Evolutionary conservation across 92 coral and sea anemone genomes (phyloP).

Genomic region (Phenganax subtilis): DNA sequence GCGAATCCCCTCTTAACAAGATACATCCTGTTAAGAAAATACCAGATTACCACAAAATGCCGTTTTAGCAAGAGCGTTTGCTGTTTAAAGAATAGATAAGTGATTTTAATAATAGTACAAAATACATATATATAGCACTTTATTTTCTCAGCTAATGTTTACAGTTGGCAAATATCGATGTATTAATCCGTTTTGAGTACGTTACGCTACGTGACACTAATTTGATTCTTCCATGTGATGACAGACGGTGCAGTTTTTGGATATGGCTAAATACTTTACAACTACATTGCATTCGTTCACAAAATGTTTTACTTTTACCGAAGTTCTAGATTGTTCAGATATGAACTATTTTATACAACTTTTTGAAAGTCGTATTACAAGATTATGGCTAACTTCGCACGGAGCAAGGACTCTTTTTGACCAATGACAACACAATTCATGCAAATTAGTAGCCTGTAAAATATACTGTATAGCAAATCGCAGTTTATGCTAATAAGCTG

Average conservation of each 20-base stretch:
- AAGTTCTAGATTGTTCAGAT: neutral
- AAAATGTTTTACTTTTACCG: neutral
- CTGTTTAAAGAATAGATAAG: slow-evolving; percentile 15
- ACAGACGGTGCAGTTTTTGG: slow-evolving; percentile 18
- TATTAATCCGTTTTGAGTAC: slow-evolving; percentile 5
- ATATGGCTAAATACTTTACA: neutral
- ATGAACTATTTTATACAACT: too few species aligned
- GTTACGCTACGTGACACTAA: slow-evolving; percentile 26
- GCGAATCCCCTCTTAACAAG: neutral
- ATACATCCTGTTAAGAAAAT: neutral
- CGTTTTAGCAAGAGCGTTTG: neutral
- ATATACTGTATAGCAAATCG: too few species aligned
- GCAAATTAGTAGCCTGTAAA: too few species aligned
- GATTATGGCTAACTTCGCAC: too few species aligned
- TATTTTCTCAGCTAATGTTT: neutral
- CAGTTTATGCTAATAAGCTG: too few species aligned
- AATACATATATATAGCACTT: neutral
- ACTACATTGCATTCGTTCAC: slow-evolving; percentile 25
- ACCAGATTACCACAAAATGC: slow-evolving; percentile 8
- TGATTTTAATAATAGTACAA: slow-evolving; percentile 12
- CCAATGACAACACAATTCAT: too few species aligned
- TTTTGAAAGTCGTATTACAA: too few species aligned
- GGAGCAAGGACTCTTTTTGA: too few species aligned
- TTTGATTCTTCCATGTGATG: slow-evolving; percentile 30
- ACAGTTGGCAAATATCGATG: slow-evolving; percentile 3